These are phyloP conservation scores for Drosophila ambigua DNA, from an alignment of 1,140 invertebrate genomes.

Conservation along the genomic window DNA sequence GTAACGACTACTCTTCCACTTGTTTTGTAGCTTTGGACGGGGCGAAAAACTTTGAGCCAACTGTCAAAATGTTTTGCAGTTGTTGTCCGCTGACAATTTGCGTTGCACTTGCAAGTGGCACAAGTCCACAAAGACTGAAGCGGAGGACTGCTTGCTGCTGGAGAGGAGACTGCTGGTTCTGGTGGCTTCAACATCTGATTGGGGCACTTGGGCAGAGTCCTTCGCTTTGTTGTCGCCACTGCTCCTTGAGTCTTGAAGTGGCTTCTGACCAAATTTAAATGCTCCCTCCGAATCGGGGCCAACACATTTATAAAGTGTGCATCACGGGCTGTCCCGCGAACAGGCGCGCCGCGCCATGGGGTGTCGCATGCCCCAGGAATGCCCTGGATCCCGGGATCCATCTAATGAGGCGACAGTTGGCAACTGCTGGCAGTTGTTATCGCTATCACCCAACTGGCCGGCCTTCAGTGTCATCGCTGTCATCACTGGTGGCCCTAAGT, in stretches of 20 bases:
- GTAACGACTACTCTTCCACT: too few species aligned
- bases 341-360: constrained; percentile 2
- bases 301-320: constrained; percentile 27
- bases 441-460: constrained; percentile 15
- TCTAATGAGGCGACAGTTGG: constrained; percentile 36
- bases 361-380: neutral
- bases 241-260: constrained; percentile 45
- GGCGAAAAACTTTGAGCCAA: constrained; percentile 44
- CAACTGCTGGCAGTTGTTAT: constrained; percentile 39
- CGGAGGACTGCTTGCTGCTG: neutral
- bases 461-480: too few species aligned
- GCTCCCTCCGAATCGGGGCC: constrained; percentile 22
- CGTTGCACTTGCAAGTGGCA: constrained; percentile 52
- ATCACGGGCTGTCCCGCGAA: neutral
- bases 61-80: constrained; percentile 63
- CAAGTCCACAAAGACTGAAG: constrained; percentile 16
- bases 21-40: too few species aligned
- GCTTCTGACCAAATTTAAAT: constrained; percentile 34
- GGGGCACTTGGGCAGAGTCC: constrained; percentile 32
- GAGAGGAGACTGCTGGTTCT: neutral
- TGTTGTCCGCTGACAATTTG: constrained; percentile 56
- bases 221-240: constrained; percentile 32
- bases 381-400: neutral
- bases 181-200: constrained; percentile 41
- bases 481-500: constrained; percentile 11